Percentiles rank a stretch among this genome's conserved stretches.
Evolutionary conservation across 2,888 invertebrate species (phyloP).

Genomic region (Cacoxenus indagator): DNA sequence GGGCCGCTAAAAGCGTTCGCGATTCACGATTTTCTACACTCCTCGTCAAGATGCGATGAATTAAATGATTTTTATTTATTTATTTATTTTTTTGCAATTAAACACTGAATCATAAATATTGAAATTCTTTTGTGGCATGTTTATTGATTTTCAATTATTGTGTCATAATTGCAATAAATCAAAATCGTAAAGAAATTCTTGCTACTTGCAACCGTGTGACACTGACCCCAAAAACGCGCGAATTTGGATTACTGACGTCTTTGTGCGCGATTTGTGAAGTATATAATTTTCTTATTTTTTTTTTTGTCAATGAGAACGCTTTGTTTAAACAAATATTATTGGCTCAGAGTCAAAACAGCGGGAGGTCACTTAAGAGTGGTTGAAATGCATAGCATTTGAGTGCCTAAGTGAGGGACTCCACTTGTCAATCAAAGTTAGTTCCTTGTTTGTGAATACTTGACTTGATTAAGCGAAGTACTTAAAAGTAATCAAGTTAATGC

Average conservation of each 20-base stretch:
- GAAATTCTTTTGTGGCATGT: not conserved
- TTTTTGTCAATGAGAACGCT: not conserved
- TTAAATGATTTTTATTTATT: not conserved
- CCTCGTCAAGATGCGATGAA: not conserved
- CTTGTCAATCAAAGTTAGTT: conserved; percentile 11
- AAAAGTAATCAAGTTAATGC: not conserved
- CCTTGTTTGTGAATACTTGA: conserved; percentile 1
- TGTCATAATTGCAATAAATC: conserved; percentile 13
- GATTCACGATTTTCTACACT: not conserved
- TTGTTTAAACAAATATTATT: not conserved
- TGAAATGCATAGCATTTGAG: not conserved
- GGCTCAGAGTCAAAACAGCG: not conserved
- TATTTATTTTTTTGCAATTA: not conserved
- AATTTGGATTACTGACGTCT: conserved; percentile 1
- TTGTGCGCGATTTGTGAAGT: not conserved
- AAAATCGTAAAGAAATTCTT: not conserved
- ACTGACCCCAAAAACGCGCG: not conserved
- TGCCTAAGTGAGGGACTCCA: not conserved
- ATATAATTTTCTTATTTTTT: not conserved
- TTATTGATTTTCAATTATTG: not conserved
- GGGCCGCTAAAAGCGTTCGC: not conserved
- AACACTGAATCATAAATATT: not conserved
- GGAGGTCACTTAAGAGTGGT: not conserved
- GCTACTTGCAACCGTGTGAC: not conserved
- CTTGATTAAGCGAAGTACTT: not conserved